Percentiles rank a stretch among this genome's conserved stretches.
Conservation (phyloP, 2,888 invertebrate species). For the Emmelina monodactyla region DNA sequence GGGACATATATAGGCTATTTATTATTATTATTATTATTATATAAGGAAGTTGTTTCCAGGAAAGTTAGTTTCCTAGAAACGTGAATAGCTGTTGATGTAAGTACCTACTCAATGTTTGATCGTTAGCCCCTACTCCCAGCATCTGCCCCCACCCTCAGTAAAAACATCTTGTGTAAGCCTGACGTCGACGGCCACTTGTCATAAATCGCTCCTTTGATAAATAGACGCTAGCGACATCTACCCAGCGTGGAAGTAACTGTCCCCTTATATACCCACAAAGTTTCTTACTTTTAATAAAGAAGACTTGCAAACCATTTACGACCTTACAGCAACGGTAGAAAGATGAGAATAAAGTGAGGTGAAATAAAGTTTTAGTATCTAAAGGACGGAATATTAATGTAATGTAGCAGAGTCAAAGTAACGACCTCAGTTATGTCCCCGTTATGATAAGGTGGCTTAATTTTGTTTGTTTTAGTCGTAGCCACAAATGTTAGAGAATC, state of each 20-base stretch:
- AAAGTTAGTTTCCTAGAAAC: too few relatives aligned
- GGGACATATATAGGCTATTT: too few relatives aligned
- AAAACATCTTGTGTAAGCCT: constrained; percentile 46
- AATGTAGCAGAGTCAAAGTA: constrained; percentile 1
- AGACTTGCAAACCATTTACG: constrained; percentile 9
- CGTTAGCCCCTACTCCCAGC: too few relatives aligned
- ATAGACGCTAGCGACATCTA: constrained; percentile 50
- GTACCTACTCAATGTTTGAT: too few relatives aligned
- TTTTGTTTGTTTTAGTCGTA: too few relatives aligned
- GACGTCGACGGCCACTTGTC: constrained; percentile 56
- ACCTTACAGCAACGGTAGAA: constrained; percentile 5
- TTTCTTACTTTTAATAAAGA: constrained; percentile 12
- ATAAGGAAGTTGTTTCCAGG: too few relatives aligned
- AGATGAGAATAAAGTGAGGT: constrained; percentile 11
- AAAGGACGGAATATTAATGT: background rate
- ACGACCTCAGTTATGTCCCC: constrained; percentile 30
- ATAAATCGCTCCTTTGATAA: constrained; percentile 54
- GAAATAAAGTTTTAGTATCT: background rate
- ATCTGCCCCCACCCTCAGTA: too few relatives aligned
- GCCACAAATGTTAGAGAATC: too few relatives aligned
- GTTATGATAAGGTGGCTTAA: constrained; percentile 33
- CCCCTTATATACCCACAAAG: constrained; percentile 37
- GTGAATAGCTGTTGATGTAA: too few relatives aligned
- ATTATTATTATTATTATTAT: too few relatives aligned
- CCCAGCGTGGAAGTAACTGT: constrained; percentile 46